Evolutionary conservation across 2,888 invertebrate genomes (phyloP), one percentile per base, ranked within the genome.

Genomic region (Acanthosepion lycidas): DNA sequence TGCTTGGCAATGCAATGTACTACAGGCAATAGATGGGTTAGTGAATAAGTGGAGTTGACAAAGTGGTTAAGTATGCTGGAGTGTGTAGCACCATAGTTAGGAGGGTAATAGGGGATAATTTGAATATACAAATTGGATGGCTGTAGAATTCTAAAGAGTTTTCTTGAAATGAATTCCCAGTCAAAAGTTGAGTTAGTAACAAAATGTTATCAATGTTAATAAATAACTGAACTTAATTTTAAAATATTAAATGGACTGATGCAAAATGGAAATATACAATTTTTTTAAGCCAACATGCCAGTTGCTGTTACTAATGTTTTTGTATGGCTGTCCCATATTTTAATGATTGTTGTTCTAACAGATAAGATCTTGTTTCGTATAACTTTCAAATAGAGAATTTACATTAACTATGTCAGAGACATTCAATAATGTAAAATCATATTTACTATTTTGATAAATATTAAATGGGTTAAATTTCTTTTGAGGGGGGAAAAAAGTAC

Each of bases 1-100:
- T 78, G 78, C 78, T 78, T 78, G 78, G 78, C 78, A 78, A 78
- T 78, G 78, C 78, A 78, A 78, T 78, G 78, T 78, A 78, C 78
- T 78, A 78, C 78, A 78, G 78, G n/a, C n/a, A 78, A 78, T 78
- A 78, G n/a, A 78, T 59, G 78, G 78, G 78, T 78, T 78, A n/a
- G 78, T 78, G 78, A 78, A 78, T 28, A 78, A 8, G 78, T 78
- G 78, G 33, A 78, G n/a, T n/a, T 33, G 78, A 78, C 78, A 78
- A 78, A n/a, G 78, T 78, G 78, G 78, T 78, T 78, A 78, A 78
- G 78, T 78, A 78, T n/a, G 78, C 18, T n/a, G n/a, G n/a, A 18
- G 12, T 15, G n/a, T 78, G 78, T 78, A 78, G 78, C 78, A 78
- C 78, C 78, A 78, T n/a, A 78, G 78, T 33, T 78, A 78, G 33